A percentile compares a stretch with the other conserved stretches of the same genome.
phyloP scores from a whole-genome alignment of 2,888 invertebrate genomes.

The Coecobrya sp. region DNA sequence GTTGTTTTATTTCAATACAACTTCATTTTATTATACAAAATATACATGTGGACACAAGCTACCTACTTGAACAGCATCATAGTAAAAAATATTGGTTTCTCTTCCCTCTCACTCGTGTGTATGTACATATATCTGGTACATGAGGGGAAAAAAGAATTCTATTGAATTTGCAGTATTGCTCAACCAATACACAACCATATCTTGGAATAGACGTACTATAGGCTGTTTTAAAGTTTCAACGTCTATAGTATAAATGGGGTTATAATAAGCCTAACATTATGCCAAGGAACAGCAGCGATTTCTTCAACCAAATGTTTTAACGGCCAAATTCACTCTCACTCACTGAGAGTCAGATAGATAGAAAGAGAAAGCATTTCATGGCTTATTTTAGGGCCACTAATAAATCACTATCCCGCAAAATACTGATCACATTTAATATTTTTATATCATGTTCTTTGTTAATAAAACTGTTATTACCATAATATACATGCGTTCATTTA shows the following conservation, averaged over 20 bases:
- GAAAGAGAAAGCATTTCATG: constrained; percentile 28
- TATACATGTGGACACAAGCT: not conserved
- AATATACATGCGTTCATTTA: too few relatives aligned
- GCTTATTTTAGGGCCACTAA: constrained; percentile 60
- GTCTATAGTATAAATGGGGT: constrained; percentile 25
- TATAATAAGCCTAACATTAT: constrained; percentile 23
- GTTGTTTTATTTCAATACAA: constrained; percentile 59
- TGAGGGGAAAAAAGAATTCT: not conserved
- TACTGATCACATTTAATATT: constrained; percentile 64
- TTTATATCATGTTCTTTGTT: not conserved
- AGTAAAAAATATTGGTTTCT: constrained; percentile 25
- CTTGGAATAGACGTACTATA: not conserved
- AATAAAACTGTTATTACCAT: constrained; percentile 7
- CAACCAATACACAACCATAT: constrained; percentile 7
- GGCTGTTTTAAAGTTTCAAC: not conserved
- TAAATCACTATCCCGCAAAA: constrained; percentile 69
- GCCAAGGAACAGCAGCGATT: constrained; percentile 57
- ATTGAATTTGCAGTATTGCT: constrained; percentile 7
- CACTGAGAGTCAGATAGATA: not conserved
- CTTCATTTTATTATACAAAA: not conserved
- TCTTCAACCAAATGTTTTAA: constrained; percentile 67
- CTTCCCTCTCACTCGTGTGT: not conserved
- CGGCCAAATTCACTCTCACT: constrained; percentile 62
- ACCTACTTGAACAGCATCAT: constrained; percentile 18
- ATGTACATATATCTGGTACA: too few relatives aligned